Conservation (phyloP, 2,113 vertebrate genomes). For the Dicerorhinus sumatrensis region DNA sequence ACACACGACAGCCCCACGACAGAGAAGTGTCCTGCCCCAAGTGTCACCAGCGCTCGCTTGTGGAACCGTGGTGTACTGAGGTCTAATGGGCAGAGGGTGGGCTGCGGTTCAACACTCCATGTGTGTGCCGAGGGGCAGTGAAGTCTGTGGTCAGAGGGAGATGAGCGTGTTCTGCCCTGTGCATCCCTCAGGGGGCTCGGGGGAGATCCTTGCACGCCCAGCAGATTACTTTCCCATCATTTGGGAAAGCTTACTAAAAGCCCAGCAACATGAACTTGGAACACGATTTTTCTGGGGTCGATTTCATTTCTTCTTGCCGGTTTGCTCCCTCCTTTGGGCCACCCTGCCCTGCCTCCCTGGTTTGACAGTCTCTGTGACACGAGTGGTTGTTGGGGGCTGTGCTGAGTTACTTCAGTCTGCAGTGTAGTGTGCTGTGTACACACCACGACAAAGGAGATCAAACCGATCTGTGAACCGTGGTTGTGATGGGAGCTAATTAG, state of each 20-base stretch:
- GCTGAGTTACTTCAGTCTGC: neutral
- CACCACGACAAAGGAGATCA: slow-evolving; percentile 1
- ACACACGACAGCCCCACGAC: fast-evolving
- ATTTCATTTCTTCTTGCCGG: fast-evolving
- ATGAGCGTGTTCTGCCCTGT: fast-evolving
- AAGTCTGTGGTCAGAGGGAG: neutral
- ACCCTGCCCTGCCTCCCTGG: fast-evolving
- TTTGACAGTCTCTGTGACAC: fast-evolving
- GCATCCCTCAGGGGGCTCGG: neutral
- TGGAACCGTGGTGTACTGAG: neutral
- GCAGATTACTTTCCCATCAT: fast-evolving
- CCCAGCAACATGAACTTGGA: fast-evolving
- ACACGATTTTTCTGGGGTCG: fast-evolving
- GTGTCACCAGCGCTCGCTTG: fast-evolving
- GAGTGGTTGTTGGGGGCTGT: fast-evolving
- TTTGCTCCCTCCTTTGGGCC: neutral
- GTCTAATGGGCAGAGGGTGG: fast-evolving
- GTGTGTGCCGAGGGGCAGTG: fast-evolving
- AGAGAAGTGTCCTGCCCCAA: fast-evolving
- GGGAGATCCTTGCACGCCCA: no score
- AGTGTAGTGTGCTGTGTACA: neutral
- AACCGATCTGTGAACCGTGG: neutral
- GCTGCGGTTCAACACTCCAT: fast-evolving
- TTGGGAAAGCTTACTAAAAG: fast-evolving
- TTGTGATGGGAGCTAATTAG: slow-evolving; percentile 82